Evolutionary conservation across 2,888 invertebrate species (phyloP).

Genomic region (Stratiomys singularior): DNA sequence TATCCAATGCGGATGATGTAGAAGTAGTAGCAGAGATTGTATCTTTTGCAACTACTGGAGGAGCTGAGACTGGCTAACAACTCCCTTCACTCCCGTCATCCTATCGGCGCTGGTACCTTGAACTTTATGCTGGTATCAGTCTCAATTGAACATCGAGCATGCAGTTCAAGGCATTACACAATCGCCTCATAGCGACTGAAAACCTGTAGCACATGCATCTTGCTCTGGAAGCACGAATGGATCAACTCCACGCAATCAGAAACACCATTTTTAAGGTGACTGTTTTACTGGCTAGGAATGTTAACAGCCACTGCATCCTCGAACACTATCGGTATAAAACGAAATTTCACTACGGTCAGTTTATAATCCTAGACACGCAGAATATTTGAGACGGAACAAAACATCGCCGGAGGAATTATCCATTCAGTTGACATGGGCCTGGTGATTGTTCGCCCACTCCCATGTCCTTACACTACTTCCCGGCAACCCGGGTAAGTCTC

Average conservation of each 20-base stretch:
- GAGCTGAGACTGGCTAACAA: neutral
- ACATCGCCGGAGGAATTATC: conserved; percentile 39
- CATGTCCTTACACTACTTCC: neutral
- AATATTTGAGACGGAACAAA: conserved; percentile 30
- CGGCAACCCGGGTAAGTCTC: neutral
- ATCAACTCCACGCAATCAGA: no score
- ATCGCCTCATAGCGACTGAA: neutral
- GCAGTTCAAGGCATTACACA: neutral
- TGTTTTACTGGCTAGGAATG: neutral
- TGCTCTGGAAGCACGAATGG: neutral
- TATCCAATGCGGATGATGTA: conserved; percentile 28
- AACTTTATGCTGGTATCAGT: conserved; percentile 29
- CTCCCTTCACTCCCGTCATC: neutral
- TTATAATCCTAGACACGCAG: conserved; percentile 41
- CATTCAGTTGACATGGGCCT: conserved; percentile 27
- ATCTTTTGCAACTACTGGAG: no score
- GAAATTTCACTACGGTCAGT: conserved; percentile 8
- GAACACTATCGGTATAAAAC: neutral
- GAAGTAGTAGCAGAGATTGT: no score
- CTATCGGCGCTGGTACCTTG: conserved; percentile 14
- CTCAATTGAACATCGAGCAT: neutral
- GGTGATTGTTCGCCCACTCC: neutral
- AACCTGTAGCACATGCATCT: neutral
- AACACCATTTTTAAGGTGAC: no score
- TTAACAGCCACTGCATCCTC: neutral